phyloP scores from a whole-genome alignment of 2,888 invertebrate genomes.

The Caenorhabditis sp. region DNA sequence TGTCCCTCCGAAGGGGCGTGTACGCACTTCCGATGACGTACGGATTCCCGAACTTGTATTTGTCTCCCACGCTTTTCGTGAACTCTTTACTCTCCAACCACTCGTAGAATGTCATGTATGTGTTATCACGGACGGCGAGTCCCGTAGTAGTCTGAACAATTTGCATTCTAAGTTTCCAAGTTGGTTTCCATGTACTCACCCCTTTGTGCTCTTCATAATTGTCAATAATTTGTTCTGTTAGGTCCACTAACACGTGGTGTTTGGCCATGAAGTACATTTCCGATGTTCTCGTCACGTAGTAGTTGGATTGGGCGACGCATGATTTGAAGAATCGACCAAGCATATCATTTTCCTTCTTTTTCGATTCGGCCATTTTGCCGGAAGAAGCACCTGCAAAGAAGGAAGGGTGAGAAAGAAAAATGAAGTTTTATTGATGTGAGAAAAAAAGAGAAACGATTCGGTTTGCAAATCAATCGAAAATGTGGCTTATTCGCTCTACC shows the following conservation, averaged over 20 bases:
- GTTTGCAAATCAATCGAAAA: too few species aligned
- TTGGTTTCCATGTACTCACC: neutral
- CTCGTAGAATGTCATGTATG: neutral
- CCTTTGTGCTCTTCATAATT: neutral
- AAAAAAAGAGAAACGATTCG: too few species aligned
- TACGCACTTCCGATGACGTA: slow-evolving; percentile 5
- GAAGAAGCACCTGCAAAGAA: too few species aligned
- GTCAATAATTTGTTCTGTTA: neutral
- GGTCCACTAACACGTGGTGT: neutral
- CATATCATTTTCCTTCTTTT: too few species aligned
- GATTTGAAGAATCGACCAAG: too few species aligned
- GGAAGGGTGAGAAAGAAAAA: too few species aligned
- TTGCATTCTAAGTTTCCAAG: neutral
- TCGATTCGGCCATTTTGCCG: too few species aligned
- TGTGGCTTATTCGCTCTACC: too few species aligned
- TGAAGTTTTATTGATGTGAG: too few species aligned
- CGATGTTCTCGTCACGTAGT: too few species aligned
- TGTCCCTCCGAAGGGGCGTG: neutral
- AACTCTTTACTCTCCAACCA: slow-evolving; percentile 5
- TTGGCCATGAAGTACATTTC: neutral
- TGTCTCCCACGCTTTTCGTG: neutral
- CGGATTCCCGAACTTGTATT: neutral
- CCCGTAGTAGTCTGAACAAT: neutral
- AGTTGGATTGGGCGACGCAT: too few species aligned
- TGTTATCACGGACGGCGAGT: neutral